Conservation (phyloP, 1,140 invertebrate genomes). For the Platyscapa corneri region DNA sequence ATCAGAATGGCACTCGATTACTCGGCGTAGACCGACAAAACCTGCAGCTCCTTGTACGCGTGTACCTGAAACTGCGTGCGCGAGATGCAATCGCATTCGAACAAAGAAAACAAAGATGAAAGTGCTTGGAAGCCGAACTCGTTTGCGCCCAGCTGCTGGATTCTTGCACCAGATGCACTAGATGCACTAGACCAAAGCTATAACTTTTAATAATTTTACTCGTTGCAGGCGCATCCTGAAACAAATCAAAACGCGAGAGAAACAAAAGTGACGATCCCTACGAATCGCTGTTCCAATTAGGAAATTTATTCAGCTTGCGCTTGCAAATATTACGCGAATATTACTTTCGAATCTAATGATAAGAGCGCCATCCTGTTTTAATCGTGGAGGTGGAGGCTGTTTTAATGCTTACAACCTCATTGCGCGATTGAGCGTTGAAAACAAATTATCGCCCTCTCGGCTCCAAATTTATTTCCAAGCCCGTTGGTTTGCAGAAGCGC, state of each 20-base stretch:
- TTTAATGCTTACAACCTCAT: no score
- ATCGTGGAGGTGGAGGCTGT: no score
- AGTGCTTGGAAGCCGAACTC: no score
- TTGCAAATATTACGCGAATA: no score
- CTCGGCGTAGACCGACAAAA: constrained; percentile 8
- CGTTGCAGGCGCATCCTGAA: neutral
- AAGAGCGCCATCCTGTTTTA: no score
- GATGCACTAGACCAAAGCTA: neutral
- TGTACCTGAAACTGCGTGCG: neutral
- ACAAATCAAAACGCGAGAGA: neutral
- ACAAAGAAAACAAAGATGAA: neutral
- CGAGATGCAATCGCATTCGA: constrained; percentile 14
- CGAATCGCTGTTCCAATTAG: neutral
- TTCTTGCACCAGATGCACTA: neutral
- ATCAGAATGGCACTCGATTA: constrained; percentile 58
- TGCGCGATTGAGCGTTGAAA: no score
- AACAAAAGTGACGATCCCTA: neutral
- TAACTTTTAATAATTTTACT: constrained; percentile 3
- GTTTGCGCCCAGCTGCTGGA: neutral
- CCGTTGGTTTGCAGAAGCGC: no score
- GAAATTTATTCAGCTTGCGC: no score
- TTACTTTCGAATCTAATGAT: no score
- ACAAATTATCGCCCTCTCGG: no score
- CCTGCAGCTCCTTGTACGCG: neutral
- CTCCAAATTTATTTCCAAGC: no score